Evolutionary conservation across 2,797 vertebrate species (phyloP).

Genomic region (Scarus forsteni): DNA sequence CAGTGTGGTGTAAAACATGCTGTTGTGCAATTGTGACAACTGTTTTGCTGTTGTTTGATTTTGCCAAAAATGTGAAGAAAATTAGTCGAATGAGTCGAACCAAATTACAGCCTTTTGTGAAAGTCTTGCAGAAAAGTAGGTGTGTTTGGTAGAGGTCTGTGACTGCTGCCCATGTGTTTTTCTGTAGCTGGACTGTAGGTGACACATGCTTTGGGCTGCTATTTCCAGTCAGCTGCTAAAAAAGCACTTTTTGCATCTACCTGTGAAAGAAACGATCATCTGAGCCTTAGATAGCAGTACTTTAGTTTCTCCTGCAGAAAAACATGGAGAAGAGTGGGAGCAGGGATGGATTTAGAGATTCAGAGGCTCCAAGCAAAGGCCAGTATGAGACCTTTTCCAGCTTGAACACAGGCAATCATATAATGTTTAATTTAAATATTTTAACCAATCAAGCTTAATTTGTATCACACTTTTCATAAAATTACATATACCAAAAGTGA

Average conservation of each 20-base stretch:
- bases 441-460: too few relatives aligned
- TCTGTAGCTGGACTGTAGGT: constrained; percentile 58
- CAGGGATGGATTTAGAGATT: background rate
- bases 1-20: constrained; percentile 18
- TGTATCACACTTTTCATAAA: too few relatives aligned
- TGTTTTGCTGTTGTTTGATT: constrained; percentile 1
- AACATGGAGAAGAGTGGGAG: background rate
- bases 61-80: constrained; percentile 5
- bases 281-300: background rate
- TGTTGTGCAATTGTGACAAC: constrained; percentile 15
- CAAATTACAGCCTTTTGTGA: constrained; percentile 8
- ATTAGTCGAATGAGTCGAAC: background rate
- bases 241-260: constrained; percentile 45
- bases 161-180: constrained; percentile 17
- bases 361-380: too few relatives aligned
- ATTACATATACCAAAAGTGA: too few relatives aligned
- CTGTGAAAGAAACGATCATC: constrained; percentile 36
- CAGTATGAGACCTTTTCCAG: too few relatives aligned
- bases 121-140: background rate
- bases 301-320: background rate
- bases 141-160: background rate
- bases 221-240: constrained; percentile 48
- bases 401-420: too few relatives aligned
- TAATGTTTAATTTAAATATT: too few relatives aligned
- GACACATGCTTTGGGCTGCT: constrained; percentile 65